A percentile compares a stretch with the other conserved stretches of the same genome.
phyloP scores from a whole-genome alignment of 2,113 vertebrate species.

The Hydrolagus affinis region DNA sequence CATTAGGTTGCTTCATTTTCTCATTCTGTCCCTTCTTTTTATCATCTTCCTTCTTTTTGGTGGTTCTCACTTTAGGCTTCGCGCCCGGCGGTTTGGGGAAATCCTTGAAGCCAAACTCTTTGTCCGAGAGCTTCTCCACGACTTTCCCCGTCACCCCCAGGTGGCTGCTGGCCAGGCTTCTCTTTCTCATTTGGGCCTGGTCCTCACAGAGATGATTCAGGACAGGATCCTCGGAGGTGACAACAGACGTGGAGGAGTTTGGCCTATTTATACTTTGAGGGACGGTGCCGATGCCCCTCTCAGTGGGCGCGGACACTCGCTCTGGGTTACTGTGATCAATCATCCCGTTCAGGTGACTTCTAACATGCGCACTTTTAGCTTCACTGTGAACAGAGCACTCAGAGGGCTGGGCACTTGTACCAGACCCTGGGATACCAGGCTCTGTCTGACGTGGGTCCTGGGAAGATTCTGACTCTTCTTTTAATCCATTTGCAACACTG shows the following conservation, averaged over 20 bases:
- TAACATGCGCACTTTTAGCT: conserved; percentile 45
- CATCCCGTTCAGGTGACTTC: conserved; percentile 46
- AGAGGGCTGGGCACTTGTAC: conserved; percentile 41
- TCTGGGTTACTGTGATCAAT: conserved; percentile 46
- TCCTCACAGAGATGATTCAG: conserved; percentile 55
- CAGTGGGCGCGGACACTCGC: conserved; percentile 50
- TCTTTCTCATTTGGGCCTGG: conserved; percentile 69
- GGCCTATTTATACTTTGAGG: conserved; percentile 80
- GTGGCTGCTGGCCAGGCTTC: conserved; percentile 88
- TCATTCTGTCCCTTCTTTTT: conserved; percentile 74
- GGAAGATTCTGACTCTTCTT: conserved; percentile 51
- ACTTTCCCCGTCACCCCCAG: conserved; percentile 86
- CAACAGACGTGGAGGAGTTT: conserved; percentile 84
- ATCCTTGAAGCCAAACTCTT: conserved; percentile 69
- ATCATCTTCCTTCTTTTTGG: conserved; percentile 80
- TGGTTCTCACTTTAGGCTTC: conserved; percentile 88
- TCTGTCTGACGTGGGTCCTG: conserved; percentile 60
- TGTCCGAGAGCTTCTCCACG: conserved; percentile 76
- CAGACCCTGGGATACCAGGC: conserved; percentile 51
- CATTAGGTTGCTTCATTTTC: conserved; percentile 70
- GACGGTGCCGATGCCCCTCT: conserved; percentile 57
- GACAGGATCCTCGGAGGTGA: conserved; percentile 60
- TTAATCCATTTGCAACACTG: conserved; percentile 63
- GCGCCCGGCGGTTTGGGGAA: conserved; percentile 71
- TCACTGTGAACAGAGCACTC: conserved; percentile 35